These are phyloP conservation scores for Nymphicus hollandicus DNA, from an alignment of 2,113 vertebrate genomes.

Conservation along the genomic window DNA sequence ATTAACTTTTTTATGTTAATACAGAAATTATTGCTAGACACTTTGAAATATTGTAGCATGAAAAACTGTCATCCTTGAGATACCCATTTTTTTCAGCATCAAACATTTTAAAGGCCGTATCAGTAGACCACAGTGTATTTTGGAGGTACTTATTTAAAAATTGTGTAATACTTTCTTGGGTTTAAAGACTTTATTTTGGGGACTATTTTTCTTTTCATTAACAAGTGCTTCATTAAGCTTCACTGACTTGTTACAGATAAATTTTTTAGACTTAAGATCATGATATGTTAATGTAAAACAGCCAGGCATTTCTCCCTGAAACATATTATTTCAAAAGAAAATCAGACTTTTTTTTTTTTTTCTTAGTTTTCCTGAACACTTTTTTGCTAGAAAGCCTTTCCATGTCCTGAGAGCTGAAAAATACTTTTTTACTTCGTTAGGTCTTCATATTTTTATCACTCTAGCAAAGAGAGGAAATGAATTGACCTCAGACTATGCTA, in stretches of 20 bases:
- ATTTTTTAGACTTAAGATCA: not conserved
- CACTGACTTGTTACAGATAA: not conserved
- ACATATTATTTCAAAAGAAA: not conserved
- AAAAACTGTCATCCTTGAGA: not conserved
- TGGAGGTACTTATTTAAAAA: not conserved
- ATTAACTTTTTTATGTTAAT: not conserved
- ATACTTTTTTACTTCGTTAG: not conserved
- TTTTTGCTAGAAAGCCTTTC: not conserved
- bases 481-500: not conserved
- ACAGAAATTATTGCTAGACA: not conserved
- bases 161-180: not conserved
- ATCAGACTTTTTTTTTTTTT: not conserved
- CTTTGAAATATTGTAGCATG: not conserved
- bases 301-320: not conserved
- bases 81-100: not conserved
- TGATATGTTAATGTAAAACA: not conserved
- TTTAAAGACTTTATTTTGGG: not conserved
- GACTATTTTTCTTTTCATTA: conserved; percentile 19
- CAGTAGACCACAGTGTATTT: not conserved
- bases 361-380: not conserved
- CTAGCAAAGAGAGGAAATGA: not conserved
- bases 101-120: not conserved
- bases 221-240: not conserved
- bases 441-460: not conserved
- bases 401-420: not conserved